Evolutionary conservation across 2,888 invertebrate genomes (phyloP).

Genomic region (Pharmacophagus antenor): DNA sequence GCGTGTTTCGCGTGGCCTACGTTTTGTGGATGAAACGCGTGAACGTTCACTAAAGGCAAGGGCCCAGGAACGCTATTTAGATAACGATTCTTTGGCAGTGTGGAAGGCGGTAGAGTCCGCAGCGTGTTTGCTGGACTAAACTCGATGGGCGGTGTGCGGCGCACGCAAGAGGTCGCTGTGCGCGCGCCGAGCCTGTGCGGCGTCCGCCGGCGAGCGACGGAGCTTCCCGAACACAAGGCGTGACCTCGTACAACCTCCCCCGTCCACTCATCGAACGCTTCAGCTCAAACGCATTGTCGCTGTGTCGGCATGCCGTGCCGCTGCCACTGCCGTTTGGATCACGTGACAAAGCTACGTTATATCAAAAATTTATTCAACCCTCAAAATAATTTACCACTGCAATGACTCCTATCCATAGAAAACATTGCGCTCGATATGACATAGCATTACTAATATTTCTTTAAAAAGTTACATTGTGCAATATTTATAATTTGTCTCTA

Average conservation of each 20-base stretch:
- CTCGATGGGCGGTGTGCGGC: constrained; percentile 60
- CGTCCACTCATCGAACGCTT: constrained; percentile 65
- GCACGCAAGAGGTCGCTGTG: constrained; percentile 71
- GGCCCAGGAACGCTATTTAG: constrained; percentile 66
- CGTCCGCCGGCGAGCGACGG: constrained; percentile 50
- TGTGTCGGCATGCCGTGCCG: constrained; percentile 40
- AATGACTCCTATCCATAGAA: constrained; percentile 1
- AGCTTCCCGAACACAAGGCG: constrained; percentile 52
- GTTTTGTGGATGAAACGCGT: constrained; percentile 51
- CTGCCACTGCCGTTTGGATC: constrained; percentile 33
- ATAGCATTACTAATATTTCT: not conserved
- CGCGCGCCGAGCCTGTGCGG: constrained; percentile 56
- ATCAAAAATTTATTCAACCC: constrained; percentile 16
- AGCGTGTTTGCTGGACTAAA: constrained; percentile 70
- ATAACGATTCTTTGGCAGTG: constrained; percentile 75
- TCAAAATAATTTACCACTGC: constrained; percentile 19
- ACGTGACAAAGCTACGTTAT: constrained; percentile 19
- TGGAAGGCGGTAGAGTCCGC: constrained; percentile 69
- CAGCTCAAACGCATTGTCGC: constrained; percentile 68
- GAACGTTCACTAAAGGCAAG: constrained; percentile 57
- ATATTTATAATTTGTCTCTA: not conserved
- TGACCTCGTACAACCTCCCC: constrained; percentile 67
- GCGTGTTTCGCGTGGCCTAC: constrained; percentile 42
- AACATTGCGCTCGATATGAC: not conserved
- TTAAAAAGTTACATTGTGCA: not conserved